Evolutionary conservation across 1,140 invertebrate genomes (phyloP).

Genomic region (Leptinotarsa defecta): DNA sequence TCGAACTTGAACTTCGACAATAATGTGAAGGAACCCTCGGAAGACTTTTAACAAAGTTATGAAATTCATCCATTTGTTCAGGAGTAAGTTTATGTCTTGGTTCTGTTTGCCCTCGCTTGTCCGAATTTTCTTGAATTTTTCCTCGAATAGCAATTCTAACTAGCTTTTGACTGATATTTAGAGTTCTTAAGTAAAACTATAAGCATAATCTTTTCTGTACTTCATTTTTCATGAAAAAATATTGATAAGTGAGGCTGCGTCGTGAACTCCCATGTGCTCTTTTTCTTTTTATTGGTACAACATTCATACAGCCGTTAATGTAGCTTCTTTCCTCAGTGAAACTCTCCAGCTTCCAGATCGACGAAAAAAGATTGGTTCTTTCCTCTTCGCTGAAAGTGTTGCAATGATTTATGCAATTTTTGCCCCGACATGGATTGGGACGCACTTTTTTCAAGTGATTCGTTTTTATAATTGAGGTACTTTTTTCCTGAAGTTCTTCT

Average conservation of each 20-base stretch:
- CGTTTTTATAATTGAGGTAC: slow-evolving; percentile 11
- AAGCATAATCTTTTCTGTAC: slow-evolving; percentile 13
- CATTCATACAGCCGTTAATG: slow-evolving; percentile 13
- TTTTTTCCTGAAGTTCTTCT: background rate
- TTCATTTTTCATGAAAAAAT: slow-evolving; percentile 25
- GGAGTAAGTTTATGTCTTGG: slow-evolving; percentile 18
- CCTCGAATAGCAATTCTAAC: slow-evolving; percentile 4
- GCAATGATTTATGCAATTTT: too few relatives aligned
- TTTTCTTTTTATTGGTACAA: slow-evolving; percentile 12
- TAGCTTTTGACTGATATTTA: slow-evolving; percentile 16
- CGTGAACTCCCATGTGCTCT: background rate
- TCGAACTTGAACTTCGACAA: slow-evolving; percentile 35
- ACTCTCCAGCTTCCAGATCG: too few relatives aligned
- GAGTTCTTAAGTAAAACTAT: slow-evolving; percentile 14
- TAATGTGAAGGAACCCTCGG: slow-evolving; percentile 46
- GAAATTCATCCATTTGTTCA: slow-evolving; percentile 28
- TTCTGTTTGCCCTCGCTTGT: slow-evolving; percentile 13
- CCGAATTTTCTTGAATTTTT: slow-evolving; percentile 20
- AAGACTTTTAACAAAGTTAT: slow-evolving; percentile 24
- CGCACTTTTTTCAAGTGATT: background rate
- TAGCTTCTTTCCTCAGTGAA: too few relatives aligned
- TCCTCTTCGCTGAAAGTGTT: too few relatives aligned
- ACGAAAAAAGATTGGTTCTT: too few relatives aligned
- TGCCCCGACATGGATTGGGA: too few relatives aligned
- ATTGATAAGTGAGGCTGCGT: slow-evolving; percentile 16